Percentiles rank a stretch among this genome's conserved stretches.
Evolutionary conservation across 2,888 invertebrate genomes (phyloP).

Genomic region (Melanotus villosus): DNA sequence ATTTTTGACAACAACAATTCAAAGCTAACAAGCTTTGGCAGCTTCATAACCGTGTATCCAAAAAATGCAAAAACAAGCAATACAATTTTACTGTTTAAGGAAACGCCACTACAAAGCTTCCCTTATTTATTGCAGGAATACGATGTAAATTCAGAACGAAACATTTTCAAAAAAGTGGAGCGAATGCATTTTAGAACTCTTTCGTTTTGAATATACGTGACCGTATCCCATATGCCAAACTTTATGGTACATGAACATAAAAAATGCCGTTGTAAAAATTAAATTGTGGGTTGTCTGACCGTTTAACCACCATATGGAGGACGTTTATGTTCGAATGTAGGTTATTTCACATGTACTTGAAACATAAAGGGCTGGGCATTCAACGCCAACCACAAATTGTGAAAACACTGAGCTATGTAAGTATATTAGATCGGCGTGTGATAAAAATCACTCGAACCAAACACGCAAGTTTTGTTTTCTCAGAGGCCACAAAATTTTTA

Average conservation of each 20-base stretch:
- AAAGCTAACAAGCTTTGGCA: not conserved
- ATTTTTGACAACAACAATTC: no score
- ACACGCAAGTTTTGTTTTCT: not conserved
- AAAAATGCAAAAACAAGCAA: no score
- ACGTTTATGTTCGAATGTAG: conserved; percentile 30
- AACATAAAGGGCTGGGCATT: conserved; percentile 12
- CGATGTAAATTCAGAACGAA: no score
- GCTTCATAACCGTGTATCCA: no score
- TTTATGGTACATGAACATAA: conserved; percentile 59
- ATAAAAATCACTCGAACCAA: not conserved
- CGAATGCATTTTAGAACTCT: conserved; percentile 1
- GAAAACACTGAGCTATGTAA: conserved; percentile 3
- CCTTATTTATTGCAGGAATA: no score
- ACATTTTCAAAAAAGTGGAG: not conserved
- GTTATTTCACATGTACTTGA: conserved; percentile 31
- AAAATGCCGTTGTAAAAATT: conserved; percentile 60
- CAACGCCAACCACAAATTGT: not conserved
- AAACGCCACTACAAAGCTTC: no score
- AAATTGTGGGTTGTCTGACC: conserved; percentile 56
- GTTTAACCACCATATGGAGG: conserved; percentile 51
- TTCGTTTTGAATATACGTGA: conserved; percentile 30
- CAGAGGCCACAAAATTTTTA: not conserved
- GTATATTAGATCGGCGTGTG: not conserved
- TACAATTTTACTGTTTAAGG: no score
- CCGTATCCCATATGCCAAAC: conserved; percentile 58